A percentile compares a stretch with the other conserved stretches of the same genome.
Conservation (phyloP, 2,888 invertebrate genomes). For the Lithosia quadra region DNA sequence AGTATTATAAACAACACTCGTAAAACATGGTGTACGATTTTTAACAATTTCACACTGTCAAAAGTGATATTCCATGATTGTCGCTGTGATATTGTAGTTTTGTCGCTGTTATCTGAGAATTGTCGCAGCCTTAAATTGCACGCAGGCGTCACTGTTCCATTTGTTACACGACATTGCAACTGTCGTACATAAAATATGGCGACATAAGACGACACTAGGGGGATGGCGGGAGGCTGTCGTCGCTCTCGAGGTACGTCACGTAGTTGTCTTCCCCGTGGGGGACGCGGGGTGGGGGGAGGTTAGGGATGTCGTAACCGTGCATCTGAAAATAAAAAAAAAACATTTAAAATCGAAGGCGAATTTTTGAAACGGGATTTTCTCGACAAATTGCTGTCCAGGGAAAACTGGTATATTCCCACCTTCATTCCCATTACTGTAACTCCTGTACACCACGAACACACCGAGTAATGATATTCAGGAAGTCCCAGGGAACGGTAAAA, state of each 20-base stretch:
- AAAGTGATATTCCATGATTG: not conserved
- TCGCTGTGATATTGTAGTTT: not conserved
- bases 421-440: too few species aligned
- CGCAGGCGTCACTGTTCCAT: not conserved
- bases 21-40: not conserved
- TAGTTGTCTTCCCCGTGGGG: constrained; percentile 94
- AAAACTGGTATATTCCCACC: too few species aligned
- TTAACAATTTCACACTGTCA: not conserved
- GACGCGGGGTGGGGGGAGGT: constrained; percentile 87
- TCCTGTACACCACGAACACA: too few species aligned
- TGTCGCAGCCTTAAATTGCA: constrained; percentile 1
- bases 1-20: not conserved
- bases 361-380: too few species aligned
- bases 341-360: not conserved
- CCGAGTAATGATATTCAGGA: too few species aligned
- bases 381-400: too few species aligned
- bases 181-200: not conserved
- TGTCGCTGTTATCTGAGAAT: constrained; percentile 1
- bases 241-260: constrained; percentile 97
- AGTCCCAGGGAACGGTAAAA: too few species aligned
- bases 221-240: constrained; percentile 92
- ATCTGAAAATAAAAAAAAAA: constrained; percentile 87
- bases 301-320: constrained; percentile 95
- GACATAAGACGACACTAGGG: constrained; percentile 87
- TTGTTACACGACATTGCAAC: constrained; percentile 5